Evolutionary conservation across 2,113 vertebrate genomes (phyloP).

Genomic region (Sceloporus undulatus): DNA sequence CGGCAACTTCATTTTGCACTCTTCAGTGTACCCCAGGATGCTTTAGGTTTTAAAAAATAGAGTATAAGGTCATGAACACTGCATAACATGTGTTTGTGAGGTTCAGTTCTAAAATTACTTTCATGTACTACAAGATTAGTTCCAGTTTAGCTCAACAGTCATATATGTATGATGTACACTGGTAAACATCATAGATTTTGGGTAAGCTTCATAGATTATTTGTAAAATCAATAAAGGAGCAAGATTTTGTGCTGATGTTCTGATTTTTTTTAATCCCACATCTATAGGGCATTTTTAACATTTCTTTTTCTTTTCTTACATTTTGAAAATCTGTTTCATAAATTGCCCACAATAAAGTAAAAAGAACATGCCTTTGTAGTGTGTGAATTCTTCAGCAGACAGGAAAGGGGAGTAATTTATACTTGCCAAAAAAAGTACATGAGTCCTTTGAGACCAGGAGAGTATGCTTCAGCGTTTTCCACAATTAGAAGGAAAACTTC

Average conservation of each 20-base stretch:
- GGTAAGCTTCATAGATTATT: background rate
- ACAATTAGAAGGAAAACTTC: background rate
- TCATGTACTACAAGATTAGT: slow-evolving; percentile 4
- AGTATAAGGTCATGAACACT: no score
- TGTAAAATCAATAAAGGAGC: slow-evolving; percentile 10
- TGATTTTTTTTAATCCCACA: background rate
- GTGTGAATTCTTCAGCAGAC: background rate
- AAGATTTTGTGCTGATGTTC: background rate
- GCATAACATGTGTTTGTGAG: background rate
- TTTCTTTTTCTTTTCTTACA: background rate
- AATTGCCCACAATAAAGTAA: background rate
- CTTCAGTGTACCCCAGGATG: background rate
- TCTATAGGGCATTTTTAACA: background rate
- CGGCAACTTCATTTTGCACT: background rate
- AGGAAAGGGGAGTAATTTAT: background rate
- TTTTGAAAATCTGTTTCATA: slow-evolving; percentile 9
- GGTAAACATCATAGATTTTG: background rate
- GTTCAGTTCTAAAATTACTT: slow-evolving; percentile 1
- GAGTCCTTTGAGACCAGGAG: background rate
- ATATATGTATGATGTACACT: no score
- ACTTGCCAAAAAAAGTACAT: background rate
- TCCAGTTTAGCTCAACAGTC: background rate
- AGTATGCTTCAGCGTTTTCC: background rate
- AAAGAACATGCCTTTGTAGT: background rate
- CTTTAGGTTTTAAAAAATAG: background rate